A percentile compares a stretch with the other conserved stretches of the same genome.
Evolutionary conservation across 2,113 vertebrate genomes (phyloP).

Genomic region (Oncorhynchus tshawytscha): DNA sequence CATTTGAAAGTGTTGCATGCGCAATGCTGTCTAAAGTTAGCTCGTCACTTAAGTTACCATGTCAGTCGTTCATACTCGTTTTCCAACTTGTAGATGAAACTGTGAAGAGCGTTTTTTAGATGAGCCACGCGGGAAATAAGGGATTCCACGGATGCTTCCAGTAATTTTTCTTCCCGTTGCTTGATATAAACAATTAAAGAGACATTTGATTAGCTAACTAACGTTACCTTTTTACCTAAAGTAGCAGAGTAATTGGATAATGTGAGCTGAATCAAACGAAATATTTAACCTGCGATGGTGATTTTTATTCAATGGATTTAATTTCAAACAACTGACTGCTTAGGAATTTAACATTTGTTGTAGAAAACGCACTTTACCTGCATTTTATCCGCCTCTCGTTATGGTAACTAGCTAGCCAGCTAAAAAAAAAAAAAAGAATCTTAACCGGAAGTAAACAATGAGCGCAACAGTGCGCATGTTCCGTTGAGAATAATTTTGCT

Average conservation of each 20-base stretch:
- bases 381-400: neutral
- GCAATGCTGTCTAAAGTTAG: neutral
- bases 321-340: neutral
- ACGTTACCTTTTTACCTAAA: no score
- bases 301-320: neutral
- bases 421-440: neutral
- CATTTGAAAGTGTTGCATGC: no score
- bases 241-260: neutral
- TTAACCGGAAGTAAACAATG: neutral
- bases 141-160: conserved; percentile 89
- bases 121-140: conserved; percentile 89
- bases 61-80: conserved; percentile 92
- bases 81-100: conserved; percentile 94
- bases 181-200: conserved; percentile 27
- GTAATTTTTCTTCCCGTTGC: conserved; percentile 94
- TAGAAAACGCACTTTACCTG: neutral
- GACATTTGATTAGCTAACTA: neutral
- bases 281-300: neutral
- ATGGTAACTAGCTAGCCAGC: neutral
- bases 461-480: neutral
- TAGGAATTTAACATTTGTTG: no score
- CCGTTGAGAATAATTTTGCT: no score
- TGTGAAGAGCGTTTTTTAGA: conserved; percentile 91
- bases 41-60: conserved; percentile 65
- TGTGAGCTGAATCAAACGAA: neutral